Conservation (phyloP, 2,113 vertebrate species). For the Pongo abelii region DNA sequence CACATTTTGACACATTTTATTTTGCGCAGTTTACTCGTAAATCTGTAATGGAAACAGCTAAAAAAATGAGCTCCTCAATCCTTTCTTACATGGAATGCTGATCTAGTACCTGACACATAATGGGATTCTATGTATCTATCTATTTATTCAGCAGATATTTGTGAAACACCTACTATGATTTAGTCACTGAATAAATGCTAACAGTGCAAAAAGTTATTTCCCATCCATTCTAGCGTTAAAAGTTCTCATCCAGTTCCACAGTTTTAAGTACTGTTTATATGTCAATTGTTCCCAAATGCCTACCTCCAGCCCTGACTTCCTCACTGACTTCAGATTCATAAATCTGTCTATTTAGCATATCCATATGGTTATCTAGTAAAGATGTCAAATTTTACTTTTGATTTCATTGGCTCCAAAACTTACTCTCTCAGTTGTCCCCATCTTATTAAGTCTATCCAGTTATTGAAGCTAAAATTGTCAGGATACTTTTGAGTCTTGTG, state of each 20-base stretch:
- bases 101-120: background rate
- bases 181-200: background rate
- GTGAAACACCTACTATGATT: background rate
- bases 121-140: background rate
- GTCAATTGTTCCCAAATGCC: background rate
- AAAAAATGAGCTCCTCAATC: background rate
- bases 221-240: background rate
- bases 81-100: background rate
- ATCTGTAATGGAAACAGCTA: background rate
- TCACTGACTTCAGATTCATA: background rate
- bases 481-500: background rate
- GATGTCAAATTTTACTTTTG: background rate
- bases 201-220: background rate
- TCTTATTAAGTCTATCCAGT: background rate
- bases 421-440: background rate
- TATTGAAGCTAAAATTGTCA: background rate
- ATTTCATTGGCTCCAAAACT: background rate
- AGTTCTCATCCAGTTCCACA: background rate
- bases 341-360: background rate
- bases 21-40: background rate
- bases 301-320: background rate
- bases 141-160: background rate
- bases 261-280: background rate
- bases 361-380: background rate
- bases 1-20: background rate